Conservation (phyloP, 2,888 invertebrate genomes). For the Calliopum simillimum region DNA sequence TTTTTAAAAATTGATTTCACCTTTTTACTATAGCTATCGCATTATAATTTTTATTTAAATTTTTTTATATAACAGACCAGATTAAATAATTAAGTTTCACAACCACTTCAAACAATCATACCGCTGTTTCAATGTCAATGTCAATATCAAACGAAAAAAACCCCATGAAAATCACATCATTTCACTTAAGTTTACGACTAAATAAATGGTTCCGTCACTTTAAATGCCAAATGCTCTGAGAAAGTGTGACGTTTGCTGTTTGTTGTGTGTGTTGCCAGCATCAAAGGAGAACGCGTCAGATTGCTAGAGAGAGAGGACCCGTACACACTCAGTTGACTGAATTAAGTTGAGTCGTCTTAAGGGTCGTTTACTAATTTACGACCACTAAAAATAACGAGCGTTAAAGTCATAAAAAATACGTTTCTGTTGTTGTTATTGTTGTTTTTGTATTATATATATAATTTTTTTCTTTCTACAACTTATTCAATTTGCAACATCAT, state of each 20-base stretch:
- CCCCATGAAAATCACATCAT: conserved; percentile 53
- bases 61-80: too few relatives aligned
- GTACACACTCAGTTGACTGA: not conserved
- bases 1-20: too few relatives aligned
- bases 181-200: conserved; percentile 55
- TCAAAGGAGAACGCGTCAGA: not conserved
- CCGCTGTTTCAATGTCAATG: conserved; percentile 29
- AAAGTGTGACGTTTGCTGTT: too few relatives aligned
- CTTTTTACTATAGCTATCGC: too few relatives aligned
- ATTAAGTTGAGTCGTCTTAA: conserved; percentile 22
- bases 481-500: not conserved
- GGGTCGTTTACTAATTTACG: conserved; percentile 51
- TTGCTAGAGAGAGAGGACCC: conserved; percentile 22
- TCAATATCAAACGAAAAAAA: conserved; percentile 30
- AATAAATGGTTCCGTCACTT: conserved; percentile 50
- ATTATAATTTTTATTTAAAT: too few relatives aligned
- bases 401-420: conserved; percentile 45
- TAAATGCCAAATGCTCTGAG: not conserved
- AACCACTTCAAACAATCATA: not conserved
- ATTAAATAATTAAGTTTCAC: too few relatives aligned
- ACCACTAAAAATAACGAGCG: conserved; percentile 53
- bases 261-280: too few relatives aligned
- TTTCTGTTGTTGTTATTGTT: not conserved
- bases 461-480: not conserved
- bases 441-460: too few relatives aligned